These are phyloP conservation scores for Montifringilla adamsi DNA, from an alignment of 2,113 vertebrate genomes.

Conservation along the genomic window DNA sequence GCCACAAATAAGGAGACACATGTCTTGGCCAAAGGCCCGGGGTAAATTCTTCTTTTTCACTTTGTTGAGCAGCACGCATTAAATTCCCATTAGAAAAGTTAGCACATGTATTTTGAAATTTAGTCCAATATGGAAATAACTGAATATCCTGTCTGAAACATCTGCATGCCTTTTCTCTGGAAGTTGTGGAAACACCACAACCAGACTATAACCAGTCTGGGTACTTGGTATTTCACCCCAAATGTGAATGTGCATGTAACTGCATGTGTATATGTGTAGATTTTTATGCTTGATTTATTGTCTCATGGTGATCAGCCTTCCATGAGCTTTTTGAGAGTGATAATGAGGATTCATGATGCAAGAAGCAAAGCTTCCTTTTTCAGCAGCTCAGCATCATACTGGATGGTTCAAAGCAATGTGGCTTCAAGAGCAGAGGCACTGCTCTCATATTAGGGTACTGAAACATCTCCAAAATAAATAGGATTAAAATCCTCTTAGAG, in stretches of 20 bases:
- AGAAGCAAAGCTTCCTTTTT: background rate
- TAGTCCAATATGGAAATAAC: background rate
- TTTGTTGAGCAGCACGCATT: background rate
- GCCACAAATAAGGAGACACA: background rate
- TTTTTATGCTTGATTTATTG: background rate
- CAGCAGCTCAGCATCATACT: background rate
- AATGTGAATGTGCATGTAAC: background rate
- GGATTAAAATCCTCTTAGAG: background rate
- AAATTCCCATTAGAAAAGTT: background rate
- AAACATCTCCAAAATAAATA: background rate
- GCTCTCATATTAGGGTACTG: background rate
- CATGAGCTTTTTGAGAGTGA: background rate
- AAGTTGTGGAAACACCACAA: background rate
- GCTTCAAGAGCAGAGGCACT: background rate
- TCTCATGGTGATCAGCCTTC: background rate
- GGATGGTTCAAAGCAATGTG: background rate
- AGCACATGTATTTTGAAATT: background rate
- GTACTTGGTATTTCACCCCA: background rate
- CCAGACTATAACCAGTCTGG: background rate
- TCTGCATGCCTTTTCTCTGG: background rate
- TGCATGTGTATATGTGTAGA: background rate
- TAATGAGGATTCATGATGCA: background rate
- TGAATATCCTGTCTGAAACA: background rate
- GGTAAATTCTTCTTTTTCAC: background rate
- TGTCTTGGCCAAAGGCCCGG: background rate